Evolutionary conservation across 2,113 vertebrate species (phyloP), one percentile per base, ranked within the genome.

Genomic region (Cynoglossus semilaevis): DNA sequence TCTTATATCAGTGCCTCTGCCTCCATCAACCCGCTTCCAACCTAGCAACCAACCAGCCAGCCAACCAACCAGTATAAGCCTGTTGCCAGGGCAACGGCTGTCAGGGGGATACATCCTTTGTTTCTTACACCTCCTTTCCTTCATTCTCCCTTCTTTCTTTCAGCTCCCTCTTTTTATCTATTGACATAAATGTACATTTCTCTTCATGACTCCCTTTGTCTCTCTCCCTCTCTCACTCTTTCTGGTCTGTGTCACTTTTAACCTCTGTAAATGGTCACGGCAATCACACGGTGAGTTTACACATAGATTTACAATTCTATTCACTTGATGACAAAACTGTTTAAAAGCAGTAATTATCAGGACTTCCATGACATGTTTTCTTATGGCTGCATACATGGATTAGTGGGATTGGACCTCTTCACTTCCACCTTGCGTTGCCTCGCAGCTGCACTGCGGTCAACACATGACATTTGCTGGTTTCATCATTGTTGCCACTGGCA

Each of bases 21-120:
- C 79, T 82, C 74, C 67, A 5, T 87, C 76, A 84, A 82, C 82
- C 74, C 75, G 66, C 83, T 85, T 77, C 68, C 74, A 84, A 65
- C 83, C 72, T 74, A 79, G 81, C 83, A 87, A 85, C 84, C 76
- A 84, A 15, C 38, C 38, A 41, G 14, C 50, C 37, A 40, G 67
- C 67, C 84, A 81, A 65, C 81, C 82, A 88, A 82, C 78, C 80
- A 84, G 83, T 85, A 89, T 76, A 83, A 87, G 85, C 81, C 85
- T 80, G 91, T 91, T 91, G 88, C 91, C 85, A 88, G 77, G 88
- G 90, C 80, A 90, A 91, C 88, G 36, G 72, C 70, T 74, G 65
- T 85, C 89, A 80, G 67, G 83, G 83, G 90, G 85, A 89, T 84
- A 85, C 69, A 82, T 81, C 80, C 88, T 90, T 90, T 88, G 81